Evolutionary conservation across 2,113 vertebrate species (phyloP).

Genomic region (Galeopterus variegatus): DNA sequence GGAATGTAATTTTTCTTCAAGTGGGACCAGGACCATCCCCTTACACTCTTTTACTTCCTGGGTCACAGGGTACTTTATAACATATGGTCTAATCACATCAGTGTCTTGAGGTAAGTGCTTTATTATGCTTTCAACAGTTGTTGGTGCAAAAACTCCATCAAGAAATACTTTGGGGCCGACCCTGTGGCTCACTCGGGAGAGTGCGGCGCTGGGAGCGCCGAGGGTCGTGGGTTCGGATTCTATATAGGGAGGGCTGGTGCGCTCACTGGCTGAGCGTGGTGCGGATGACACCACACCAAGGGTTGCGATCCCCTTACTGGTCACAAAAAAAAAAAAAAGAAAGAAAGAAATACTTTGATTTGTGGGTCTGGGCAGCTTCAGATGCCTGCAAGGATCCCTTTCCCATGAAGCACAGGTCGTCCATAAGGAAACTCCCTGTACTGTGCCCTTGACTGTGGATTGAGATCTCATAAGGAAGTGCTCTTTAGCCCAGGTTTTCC

Average conservation of each 20-base stretch:
- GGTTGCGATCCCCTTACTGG: too few relatives aligned
- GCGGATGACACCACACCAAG: too few relatives aligned
- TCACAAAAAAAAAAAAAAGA: not conserved
- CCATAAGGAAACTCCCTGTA: not conserved
- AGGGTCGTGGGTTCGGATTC: too few relatives aligned
- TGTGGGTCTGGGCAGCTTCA: not conserved
- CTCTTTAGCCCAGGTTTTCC: not conserved
- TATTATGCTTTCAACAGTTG: slow-evolving; percentile 88
- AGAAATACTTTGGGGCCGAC: too few relatives aligned
- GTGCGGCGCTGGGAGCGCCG: too few relatives aligned
- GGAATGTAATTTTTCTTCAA: slow-evolving; percentile 81
- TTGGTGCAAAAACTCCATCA: slow-evolving; percentile 84
- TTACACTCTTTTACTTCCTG: slow-evolving; percentile 83
- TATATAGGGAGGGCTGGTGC: too few relatives aligned
- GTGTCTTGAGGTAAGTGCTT: slow-evolving; percentile 93
- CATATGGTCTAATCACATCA: slow-evolving; percentile 93
- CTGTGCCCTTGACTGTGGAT: not conserved
- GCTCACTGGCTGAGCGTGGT: too few relatives aligned
- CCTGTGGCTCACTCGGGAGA: too few relatives aligned
- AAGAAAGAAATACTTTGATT: slow-evolving; percentile 93
- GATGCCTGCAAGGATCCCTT: not conserved
- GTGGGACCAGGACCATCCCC: slow-evolving; percentile 82
- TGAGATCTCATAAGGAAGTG: not conserved
- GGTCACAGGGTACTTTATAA: too few relatives aligned
- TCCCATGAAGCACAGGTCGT: not conserved